These are phyloP conservation scores for Cephalopterus ornatus DNA, from an alignment of 2,113 vertebrate genomes.

Conservation along the genomic window DNA sequence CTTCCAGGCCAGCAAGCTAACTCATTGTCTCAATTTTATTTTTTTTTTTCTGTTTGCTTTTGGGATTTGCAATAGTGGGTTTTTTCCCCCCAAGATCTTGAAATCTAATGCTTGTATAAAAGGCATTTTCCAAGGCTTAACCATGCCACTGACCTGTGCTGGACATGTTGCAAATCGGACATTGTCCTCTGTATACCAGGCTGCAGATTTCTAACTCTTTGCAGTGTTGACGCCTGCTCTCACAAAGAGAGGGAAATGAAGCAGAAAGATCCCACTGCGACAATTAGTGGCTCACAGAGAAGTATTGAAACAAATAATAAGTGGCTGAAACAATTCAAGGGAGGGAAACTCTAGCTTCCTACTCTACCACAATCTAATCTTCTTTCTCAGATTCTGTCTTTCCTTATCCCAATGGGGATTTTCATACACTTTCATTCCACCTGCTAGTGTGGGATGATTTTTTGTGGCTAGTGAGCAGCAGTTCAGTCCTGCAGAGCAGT, in stretches of 20 bases:
- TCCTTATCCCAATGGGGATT: neutral
- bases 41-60: neutral
- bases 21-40: neutral
- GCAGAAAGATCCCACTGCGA: constrained; percentile 59
- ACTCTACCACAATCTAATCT: constrained; percentile 34
- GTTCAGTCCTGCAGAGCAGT: neutral
- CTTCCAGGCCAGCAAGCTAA: neutral
- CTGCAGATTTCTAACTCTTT: constrained; percentile 60
- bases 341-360: constrained; percentile 42
- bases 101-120: neutral
- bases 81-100: neutral
- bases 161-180: constrained; percentile 19
- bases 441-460: neutral
- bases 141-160: constrained; percentile 23
- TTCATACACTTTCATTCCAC: neutral
- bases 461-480: neutral
- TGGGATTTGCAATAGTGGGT: neutral
- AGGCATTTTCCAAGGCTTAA: constrained; percentile 12
- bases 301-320: constrained; percentile 55
- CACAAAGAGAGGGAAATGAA: constrained; percentile 58
- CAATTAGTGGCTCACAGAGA: constrained; percentile 58
- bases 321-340: constrained; percentile 39
- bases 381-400: constrained; percentile 18
- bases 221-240: constrained; percentile 45
- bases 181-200: neutral